Evolutionary conservation across 2,113 vertebrate genomes (phyloP), one percentile per base, ranked within the genome.

Genomic region (Salvelinus sp.): DNA sequence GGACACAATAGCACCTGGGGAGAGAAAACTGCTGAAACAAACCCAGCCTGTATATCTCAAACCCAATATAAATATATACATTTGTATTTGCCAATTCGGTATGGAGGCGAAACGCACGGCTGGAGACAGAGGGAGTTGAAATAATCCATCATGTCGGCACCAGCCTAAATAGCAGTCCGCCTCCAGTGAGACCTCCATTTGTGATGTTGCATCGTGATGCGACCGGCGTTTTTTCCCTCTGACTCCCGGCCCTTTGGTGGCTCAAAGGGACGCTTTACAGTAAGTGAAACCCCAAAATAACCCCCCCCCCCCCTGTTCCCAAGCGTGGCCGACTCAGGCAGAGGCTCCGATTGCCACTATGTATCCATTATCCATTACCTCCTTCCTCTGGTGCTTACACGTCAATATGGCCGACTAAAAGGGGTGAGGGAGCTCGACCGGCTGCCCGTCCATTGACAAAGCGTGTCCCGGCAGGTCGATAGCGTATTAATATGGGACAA

Each of bases 301-400:
- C 77, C 82, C 2, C 25, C 73, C 77, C 81, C 22, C 25, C 73
- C 23, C 73, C 87, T 82, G 76, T 86, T 76, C 79, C 82, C 83
- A 79, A 87, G 86, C 79, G 81, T 83, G 84, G 72, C 28, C 63
- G 85, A 75, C 64, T 16, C 12, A 25, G 65, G 86, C 89, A 74
- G 85, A 73, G 82, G 84, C 87, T 92, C 81, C 87, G 85, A 85
- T 86, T 89, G 83, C 83, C 79, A 77, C 87, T 81, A 85, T 88
- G 90, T 92, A 92, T 93, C 93, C 91, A 92, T 94, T 92, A 92
- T 93, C 93, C 91, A 92, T 94, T 94, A 94, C 90, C 75, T 84
- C 81, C 76, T 89, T 89, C 87, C 90, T 91, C 91, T 77, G 80
- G 89, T 91, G 89, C 88, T 89, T 86, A 64, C 77, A 65, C 91